Conservation (phyloP, 2,113 vertebrate species). For the Varanus salvator region DNA sequence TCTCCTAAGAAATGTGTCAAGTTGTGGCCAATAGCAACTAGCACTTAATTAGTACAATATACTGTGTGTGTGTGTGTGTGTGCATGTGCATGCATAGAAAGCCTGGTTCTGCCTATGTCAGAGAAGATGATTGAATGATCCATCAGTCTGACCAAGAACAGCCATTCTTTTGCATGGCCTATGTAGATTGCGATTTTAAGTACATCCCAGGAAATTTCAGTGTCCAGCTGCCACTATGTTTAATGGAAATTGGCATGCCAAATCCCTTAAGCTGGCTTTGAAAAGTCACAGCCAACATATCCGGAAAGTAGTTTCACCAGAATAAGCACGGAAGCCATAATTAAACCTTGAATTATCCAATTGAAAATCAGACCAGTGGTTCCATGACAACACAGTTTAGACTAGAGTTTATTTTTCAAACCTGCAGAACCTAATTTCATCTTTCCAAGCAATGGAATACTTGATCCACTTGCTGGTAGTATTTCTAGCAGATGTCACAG, state of each 20-base stretch:
- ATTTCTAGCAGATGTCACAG: slow-evolving; percentile 65
- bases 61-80: too few species aligned
- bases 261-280: slow-evolving; percentile 30
- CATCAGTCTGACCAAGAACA: not conserved
- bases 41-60: not conserved
- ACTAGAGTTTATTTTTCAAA: slow-evolving; percentile 57
- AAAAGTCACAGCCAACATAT: slow-evolving; percentile 33
- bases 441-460: slow-evolving; percentile 65
- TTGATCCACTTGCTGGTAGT: slow-evolving; percentile 56
- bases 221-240: slow-evolving; percentile 10
- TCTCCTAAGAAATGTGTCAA: not conserved
- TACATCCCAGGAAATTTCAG: not conserved
- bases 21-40: not conserved
- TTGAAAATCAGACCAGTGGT: slow-evolving; percentile 41
- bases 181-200: slow-evolving; percentile 35
- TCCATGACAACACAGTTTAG: slow-evolving; percentile 53
- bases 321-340: slow-evolving; percentile 43
- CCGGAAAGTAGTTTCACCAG: slow-evolving; percentile 22
- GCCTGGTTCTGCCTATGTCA: not conserved
- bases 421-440: slow-evolving; percentile 56
- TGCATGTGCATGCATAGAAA: not conserved
- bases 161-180: not conserved
- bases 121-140: not conserved
- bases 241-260: slow-evolving; percentile 43
- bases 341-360: slow-evolving; percentile 51